Evolutionary conservation across 2,113 vertebrate genomes (phyloP).

Genomic region (Ceuthmochares aereus): DNA sequence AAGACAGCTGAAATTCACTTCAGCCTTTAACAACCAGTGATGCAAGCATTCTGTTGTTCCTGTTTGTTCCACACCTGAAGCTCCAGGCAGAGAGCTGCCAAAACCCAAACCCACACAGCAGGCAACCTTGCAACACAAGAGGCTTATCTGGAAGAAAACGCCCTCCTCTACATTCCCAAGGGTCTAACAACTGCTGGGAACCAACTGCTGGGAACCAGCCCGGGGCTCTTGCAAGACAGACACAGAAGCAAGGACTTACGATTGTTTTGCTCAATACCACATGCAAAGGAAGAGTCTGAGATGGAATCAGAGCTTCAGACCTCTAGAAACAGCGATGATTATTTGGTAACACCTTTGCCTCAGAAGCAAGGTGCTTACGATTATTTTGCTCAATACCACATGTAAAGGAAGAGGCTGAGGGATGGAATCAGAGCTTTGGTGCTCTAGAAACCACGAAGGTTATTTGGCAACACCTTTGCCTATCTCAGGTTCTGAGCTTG

Average conservation of each 20-base stretch:
- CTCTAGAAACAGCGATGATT: neutral
- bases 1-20: neutral
- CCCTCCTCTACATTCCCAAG: neutral
- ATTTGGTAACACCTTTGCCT: neutral
- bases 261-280: neutral
- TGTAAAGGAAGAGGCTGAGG: neutral
- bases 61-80: rapidly evolving
- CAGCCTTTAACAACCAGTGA: neutral
- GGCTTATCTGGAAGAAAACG: neutral
- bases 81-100: neutral
- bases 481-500: neutral
- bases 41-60: neutral
- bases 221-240: neutral
- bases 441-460: neutral
- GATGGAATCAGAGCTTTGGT: neutral
- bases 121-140: neutral
- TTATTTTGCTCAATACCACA: neutral
- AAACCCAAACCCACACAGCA: neutral
- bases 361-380: rapidly evolving
- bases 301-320: neutral
- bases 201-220: neutral
- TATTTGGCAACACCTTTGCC: neutral
- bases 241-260: rapidly evolving
- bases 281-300: neutral
- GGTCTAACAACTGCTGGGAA: neutral